Evolutionary conservation across 2,888 invertebrate genomes (phyloP), one percentile per base, ranked within the genome.

Genomic region (Laothoe populi): DNA sequence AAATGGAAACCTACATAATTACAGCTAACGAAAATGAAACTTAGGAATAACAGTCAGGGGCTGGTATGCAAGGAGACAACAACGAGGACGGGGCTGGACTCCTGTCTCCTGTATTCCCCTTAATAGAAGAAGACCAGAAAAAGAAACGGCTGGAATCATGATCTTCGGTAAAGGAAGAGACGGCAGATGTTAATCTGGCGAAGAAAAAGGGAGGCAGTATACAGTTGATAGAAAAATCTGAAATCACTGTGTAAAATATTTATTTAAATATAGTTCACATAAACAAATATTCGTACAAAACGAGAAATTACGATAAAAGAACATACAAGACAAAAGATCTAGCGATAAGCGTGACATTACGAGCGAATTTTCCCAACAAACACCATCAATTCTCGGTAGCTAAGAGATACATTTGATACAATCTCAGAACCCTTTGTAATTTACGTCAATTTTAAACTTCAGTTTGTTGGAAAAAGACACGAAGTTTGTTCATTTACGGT

Each of bases 401-500:
- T 10, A 49, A 16, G 24, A n/a, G 24, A 10, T 44, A 49, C 16
- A 49, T 19, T 53, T 4, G 19, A 16, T 4, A 10, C 31, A 53
- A 19, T 11, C 35, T 35, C 21, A 35, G 16, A 11, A 35, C 31
- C 53, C 35, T 35, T 53, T 49, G 16, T 16, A 4, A 49, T 31
- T 19, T 53, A 53, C 53, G 16, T 11, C 11, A 19, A 21, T 35
- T 53, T 10, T 19, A 31, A 16, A 10, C n/a, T 49, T 8, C 5
- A 21, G 19, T 19, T 35, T 53, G 31, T 19, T 44, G 19, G 4
- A 53, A 7, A 26, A 13, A 48, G 24, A 48, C n/a, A 1, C 26
- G 24, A 48, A 48, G 48, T 48, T 48, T 24, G 24, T n/a, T 48
- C 48, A 48, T 26, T 48, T 26, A 48, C n/a, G 26, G 24, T 11